Evolutionary conservation across 2,113 vertebrate species (phyloP).

Genomic region (Elephantulus edwardii): DNA sequence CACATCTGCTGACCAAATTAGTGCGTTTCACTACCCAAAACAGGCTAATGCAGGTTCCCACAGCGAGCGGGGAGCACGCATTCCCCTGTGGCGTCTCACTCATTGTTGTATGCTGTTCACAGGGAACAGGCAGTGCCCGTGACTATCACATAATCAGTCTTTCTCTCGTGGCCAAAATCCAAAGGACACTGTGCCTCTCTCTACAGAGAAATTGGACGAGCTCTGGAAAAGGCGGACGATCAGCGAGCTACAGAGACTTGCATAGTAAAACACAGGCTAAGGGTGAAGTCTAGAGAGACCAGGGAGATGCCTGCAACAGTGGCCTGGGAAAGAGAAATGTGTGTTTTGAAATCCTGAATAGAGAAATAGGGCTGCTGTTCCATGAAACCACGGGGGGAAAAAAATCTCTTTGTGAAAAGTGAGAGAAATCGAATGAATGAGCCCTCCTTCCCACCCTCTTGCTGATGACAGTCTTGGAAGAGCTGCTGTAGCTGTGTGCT

Average conservation of each 20-base stretch:
- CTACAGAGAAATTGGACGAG: background rate
- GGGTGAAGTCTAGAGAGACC: background rate
- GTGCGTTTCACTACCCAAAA: background rate
- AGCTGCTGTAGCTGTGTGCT: background rate
- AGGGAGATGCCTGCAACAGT: background rate
- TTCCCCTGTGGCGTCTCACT: background rate
- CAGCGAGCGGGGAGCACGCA: background rate
- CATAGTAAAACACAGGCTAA: background rate
- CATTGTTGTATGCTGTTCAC: background rate
- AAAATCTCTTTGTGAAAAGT: background rate
- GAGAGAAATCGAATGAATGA: background rate
- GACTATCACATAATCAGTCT: background rate
- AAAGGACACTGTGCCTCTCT: conserved; percentile 36
- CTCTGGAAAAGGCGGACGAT: background rate
- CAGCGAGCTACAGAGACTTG: background rate
- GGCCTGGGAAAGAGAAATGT: background rate
- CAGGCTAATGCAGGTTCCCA: background rate
- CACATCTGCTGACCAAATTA: background rate
- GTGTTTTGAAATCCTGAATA: background rate
- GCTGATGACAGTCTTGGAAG: background rate
- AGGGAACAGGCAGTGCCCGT: conserved; percentile 34
- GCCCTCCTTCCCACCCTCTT: background rate
- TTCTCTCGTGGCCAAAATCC: conserved; percentile 17
- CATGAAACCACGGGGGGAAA: background rate
- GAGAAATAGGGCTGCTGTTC: background rate